Percentiles rank a stretch among this genome's conserved stretches.
These are phyloP conservation scores for Magallana angulata DNA, from an alignment of 1,140 invertebrate genomes.

Conservation along the genomic window DNA sequence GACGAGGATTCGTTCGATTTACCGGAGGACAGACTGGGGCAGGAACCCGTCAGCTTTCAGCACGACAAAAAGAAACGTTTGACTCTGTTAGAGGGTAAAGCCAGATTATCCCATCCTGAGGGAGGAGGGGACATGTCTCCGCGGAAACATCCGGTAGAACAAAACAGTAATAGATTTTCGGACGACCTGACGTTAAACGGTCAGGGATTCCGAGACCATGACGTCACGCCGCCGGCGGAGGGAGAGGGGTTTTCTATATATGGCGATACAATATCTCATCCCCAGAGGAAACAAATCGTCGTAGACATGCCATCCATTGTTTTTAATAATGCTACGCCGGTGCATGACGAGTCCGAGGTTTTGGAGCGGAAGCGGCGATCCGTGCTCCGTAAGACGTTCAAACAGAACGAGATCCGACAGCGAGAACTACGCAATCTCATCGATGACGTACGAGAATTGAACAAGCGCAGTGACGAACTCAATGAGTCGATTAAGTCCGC, in stretches of 20 bases:
- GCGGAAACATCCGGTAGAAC: slow-evolving; percentile 22
- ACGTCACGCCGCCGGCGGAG: neutral
- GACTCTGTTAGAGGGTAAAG: slow-evolving; percentile 40
- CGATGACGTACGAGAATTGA: slow-evolving; percentile 74
- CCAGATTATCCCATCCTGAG: slow-evolving; percentile 13
- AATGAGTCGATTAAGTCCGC: slow-evolving; percentile 37
- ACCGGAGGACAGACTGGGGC: neutral
- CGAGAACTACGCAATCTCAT: slow-evolving; percentile 70
- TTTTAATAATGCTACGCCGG: slow-evolving; percentile 68
- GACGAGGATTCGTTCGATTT: slow-evolving; percentile 20
- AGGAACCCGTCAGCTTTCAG: slow-evolving; percentile 9
- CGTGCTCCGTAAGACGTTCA: slow-evolving; percentile 63
- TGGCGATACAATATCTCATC: neutral
- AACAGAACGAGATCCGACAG: slow-evolving; percentile 71
- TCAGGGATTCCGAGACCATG: neutral
- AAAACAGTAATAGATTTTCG: slow-evolving; percentile 1
- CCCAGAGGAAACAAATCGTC: slow-evolving; percentile 62
- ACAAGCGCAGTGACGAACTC: slow-evolving; percentile 67
- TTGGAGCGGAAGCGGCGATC: slow-evolving; percentile 13
- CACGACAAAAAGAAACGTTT: slow-evolving; percentile 43
- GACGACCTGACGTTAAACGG: neutral
- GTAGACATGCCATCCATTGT: slow-evolving; percentile 73
- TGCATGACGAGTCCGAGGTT: slow-evolving; percentile 31
- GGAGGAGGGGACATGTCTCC: slow-evolving; percentile 18
- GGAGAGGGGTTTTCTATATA: neutral